Percentiles rank a stretch among this genome's conserved stretches.
Evolutionary conservation across 2,113 vertebrate species (phyloP).

Genomic region (Actenoides hombroni): DNA sequence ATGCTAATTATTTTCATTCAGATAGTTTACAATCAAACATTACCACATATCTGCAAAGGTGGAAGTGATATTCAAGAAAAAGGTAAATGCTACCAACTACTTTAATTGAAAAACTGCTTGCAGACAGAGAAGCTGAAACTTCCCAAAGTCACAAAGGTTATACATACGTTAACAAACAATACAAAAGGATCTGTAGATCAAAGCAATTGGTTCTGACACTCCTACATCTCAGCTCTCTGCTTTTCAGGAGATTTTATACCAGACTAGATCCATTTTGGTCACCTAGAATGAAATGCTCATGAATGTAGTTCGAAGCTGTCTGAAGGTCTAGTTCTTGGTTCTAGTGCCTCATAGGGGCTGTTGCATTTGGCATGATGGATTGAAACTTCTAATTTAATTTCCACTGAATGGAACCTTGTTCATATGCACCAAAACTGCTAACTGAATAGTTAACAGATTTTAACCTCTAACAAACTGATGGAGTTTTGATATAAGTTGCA

Average conservation of each 20-base stretch:
- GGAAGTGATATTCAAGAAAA: neutral
- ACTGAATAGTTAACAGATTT: neutral
- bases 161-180: neutral
- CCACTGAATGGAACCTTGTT: neutral
- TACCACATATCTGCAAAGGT: neutral
- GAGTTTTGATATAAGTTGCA: neutral
- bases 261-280: neutral
- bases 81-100: neutral
- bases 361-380: neutral
- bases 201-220: neutral
- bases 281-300: neutral
- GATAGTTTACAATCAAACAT: neutral
- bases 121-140: neutral
- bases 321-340: neutral
- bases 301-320: neutral
- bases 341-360: neutral
- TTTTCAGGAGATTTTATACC: neutral
- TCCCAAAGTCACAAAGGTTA: neutral
- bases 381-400: neutral
- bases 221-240: neutral
- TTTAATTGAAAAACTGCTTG: neutral
- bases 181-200: neutral
- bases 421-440: neutral
- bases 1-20: neutral
- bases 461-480: neutral